Evolutionary conservation across 2,888 invertebrate species (phyloP), one percentile per base, ranked within the genome.

Genomic region (Idaea biselata): DNA sequence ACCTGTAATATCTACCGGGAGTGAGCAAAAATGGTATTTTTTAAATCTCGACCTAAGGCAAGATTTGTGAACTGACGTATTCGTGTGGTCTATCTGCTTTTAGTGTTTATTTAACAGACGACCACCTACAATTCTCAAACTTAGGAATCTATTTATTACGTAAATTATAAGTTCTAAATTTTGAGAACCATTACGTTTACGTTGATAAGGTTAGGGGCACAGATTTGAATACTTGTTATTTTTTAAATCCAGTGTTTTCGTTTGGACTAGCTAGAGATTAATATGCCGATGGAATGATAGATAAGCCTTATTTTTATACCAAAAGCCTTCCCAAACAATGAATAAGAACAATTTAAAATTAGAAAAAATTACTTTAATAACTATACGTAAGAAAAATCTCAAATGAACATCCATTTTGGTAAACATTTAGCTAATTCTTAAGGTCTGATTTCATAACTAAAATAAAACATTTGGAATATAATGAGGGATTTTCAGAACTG

Each of bases 281-380:
- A 44, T n/a, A n/a, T 44, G 44, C 44, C 44, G 11, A 44, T 44
- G 44, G 44, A 44, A 44, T 44, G 44, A 44, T 44, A 11, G 44
- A 11, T 44, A 44, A 44, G 44, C 16, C 25, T 55, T 31, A 32
- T n/a, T n/a, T 4, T 54, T 60, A 18, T 18, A 56, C 56, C 11
- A 25, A 56, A 55, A 33, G 33, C 68, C 67, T 57, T 63, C 59
- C 72, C 66, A 18, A 55, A 16, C 18, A 55, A 44, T 14, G 8
- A 44, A 3, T 44, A 44, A 44, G 44, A 44, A 44, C 11, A 32
- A 32, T 32, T 32, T 16, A n/a, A 55, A 6, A 14, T 17, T 17
- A 17, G 6, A 55, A 16, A 16, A 14, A 14, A 44, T 11, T 0
- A 44, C 14, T 44, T 14, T 44, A 44, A 44, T 44, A 44, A 44